Conservation (phyloP, 2,888 invertebrate species). For the Zygogramma bicolorata region DNA sequence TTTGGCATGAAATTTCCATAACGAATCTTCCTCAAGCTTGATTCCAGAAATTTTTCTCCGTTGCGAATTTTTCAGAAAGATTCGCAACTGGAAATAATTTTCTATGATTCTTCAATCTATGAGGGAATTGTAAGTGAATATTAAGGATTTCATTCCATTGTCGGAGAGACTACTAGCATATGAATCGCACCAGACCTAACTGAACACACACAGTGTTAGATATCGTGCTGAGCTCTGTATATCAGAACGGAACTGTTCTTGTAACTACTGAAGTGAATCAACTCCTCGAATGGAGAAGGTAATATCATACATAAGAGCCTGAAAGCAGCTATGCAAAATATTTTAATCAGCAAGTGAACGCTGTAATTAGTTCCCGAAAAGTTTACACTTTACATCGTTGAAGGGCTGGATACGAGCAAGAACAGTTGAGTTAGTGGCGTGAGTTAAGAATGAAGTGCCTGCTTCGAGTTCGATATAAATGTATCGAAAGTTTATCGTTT, state of each 20-base stretch:
- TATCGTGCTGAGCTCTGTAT: background rate
- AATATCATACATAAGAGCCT: background rate
- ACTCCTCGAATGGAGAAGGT: background rate
- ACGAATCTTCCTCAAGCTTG: too few relatives aligned
- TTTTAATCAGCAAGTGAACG: constrained; percentile 1
- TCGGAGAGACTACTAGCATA: too few relatives aligned
- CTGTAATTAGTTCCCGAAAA: constrained; percentile 10
- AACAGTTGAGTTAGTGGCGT: background rate
- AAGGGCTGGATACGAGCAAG: background rate
- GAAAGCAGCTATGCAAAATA: constrained; percentile 9
- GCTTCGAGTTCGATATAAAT: too few relatives aligned
- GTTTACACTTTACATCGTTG: background rate
- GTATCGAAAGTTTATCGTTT: too few relatives aligned
- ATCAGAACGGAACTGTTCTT: background rate
- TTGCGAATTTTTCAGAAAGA: too few relatives aligned
- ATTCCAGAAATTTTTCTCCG: too few relatives aligned
- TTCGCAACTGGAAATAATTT: too few relatives aligned
- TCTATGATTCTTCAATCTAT: too few relatives aligned
- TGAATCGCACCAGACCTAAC: background rate
- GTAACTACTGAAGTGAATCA: constrained; percentile 2
- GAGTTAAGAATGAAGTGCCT: background rate
- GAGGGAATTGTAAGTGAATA: too few relatives aligned
- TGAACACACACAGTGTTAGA: background rate
- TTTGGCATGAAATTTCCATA: too few relatives aligned
- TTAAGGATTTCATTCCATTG: too few relatives aligned